Evolutionary conservation across 1,140 invertebrate species (phyloP).

Genomic region (Micrasema minimum): DNA sequence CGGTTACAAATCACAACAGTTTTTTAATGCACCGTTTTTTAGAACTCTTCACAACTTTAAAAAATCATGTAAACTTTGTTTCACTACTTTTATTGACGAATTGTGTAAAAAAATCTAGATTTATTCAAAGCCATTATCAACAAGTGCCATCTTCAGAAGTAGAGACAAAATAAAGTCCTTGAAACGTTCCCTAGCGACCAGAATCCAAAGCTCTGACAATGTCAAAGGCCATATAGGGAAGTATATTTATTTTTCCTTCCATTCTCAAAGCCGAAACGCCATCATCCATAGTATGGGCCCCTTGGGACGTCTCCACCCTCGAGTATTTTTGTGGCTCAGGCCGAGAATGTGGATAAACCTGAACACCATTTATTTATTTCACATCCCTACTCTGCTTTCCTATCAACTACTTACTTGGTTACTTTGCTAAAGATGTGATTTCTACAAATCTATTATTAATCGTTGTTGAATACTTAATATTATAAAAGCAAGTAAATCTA

Average conservation of each 20-base stretch:
- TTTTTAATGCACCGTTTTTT: too few species aligned
- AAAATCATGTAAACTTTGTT: too few species aligned
- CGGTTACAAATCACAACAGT: too few species aligned
- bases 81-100: too few species aligned
- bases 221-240: conserved; percentile 13
- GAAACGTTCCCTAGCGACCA: conserved; percentile 18
- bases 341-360: not conserved
- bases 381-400: too few species aligned
- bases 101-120: too few species aligned
- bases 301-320: not conserved
- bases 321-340: conserved; percentile 1
- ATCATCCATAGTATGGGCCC: conserved; percentile 23
- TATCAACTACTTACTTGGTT: too few species aligned
- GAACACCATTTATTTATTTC: conserved; percentile 14
- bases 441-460: too few species aligned
- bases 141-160: conserved; percentile 1
- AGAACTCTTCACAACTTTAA: too few species aligned
- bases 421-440: too few species aligned
- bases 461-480: too few species aligned
- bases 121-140: conserved; percentile 24
- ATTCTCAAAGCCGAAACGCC: conserved; percentile 19
- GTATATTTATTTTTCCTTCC: conserved; percentile 21
- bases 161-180: conserved; percentile 22
- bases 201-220: conserved; percentile 27
- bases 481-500: too few species aligned